Evolutionary conservation across 1,140 invertebrate genomes (phyloP), one percentile per base, ranked within the genome.

Genomic region (Melitaea cinxia): DNA sequence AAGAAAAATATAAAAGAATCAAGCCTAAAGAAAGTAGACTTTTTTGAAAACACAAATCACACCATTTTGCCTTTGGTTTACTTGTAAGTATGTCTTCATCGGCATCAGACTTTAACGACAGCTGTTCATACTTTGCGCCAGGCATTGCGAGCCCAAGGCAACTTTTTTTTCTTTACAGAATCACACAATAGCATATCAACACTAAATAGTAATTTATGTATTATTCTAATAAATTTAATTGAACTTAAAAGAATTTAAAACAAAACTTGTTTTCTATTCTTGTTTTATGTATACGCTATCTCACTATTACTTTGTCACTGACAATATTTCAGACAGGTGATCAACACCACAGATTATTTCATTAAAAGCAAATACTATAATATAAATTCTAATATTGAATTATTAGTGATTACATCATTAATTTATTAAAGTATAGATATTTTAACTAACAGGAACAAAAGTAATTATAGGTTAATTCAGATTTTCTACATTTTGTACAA

Each of bases 1-100:
- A 93, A 4, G 94, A 91, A 85, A 98, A 98, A 88, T 99, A 99
- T 26, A 96, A 88, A 2, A 95, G 81, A 61, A 99, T 95, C 30
- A 96, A 72, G 15, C 85, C 77, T 19, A 91, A 66, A 0, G 88
- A 89, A 15, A 88, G 63, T 0, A 91, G 73, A 50, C 78, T 73
- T 66, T 87, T 90, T 54, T 88, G 83, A 12, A 89, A 73, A 69
- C 88, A 91, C 23, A 81, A 64, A 70, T 84, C 82, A 49, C 75
- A 78, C 73, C 87, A 88, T 78, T 84, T 85, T 67, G 74, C 69
- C 45, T 82, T 83, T 21, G 81, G 63, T 79, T 85, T 86, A 30
- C 56, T 78, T 30, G 78, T 82, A 75, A 83, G 76, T 52, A 87
- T 78, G 30, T 84, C 82, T 39, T 89, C 83, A 52, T 88, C 83